phyloP scores from a whole-genome alignment of 2,797 vertebrate species.

The Glyptemys insculpta region DNA sequence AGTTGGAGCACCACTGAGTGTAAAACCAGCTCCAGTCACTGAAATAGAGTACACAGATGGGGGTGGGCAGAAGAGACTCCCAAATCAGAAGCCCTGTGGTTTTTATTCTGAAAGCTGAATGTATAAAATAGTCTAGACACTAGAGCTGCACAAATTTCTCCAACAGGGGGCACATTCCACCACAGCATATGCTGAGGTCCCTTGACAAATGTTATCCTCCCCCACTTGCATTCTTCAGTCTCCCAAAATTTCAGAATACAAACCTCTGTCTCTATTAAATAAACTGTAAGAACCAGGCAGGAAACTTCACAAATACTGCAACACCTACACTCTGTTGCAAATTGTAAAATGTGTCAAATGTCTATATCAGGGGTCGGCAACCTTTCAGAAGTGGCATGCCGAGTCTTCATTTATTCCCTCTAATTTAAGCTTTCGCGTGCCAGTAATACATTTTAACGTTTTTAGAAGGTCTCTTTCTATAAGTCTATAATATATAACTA shows the following conservation, averaged over 20 bases:
- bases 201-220: constrained; percentile 33
- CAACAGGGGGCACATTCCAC: constrained; percentile 76
- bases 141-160: constrained; percentile 66
- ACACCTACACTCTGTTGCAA: background rate
- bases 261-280: constrained; percentile 37
- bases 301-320: background rate
- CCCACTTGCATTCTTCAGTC: constrained; percentile 16
- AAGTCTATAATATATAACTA: no score
- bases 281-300: background rate
- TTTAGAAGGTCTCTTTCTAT: no score
- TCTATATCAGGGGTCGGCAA: background rate
- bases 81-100: background rate
- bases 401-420: no score
- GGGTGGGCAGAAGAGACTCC: background rate
- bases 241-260: constrained; percentile 15
- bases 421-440: no score
- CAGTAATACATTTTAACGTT: no score
- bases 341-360: constrained; percentile 18
- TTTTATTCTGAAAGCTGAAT: background rate
- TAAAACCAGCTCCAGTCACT: background rate
- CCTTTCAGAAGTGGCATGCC: no score
- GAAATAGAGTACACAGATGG: background rate
- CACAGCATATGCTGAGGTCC: constrained; percentile 74
- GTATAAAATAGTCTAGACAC: constrained; percentile 17
- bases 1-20: background rate